A percentile compares a stretch with the other conserved stretches of the same genome.
phyloP scores from a whole-genome alignment of 2,797 vertebrate species.

The Manis javanica region DNA sequence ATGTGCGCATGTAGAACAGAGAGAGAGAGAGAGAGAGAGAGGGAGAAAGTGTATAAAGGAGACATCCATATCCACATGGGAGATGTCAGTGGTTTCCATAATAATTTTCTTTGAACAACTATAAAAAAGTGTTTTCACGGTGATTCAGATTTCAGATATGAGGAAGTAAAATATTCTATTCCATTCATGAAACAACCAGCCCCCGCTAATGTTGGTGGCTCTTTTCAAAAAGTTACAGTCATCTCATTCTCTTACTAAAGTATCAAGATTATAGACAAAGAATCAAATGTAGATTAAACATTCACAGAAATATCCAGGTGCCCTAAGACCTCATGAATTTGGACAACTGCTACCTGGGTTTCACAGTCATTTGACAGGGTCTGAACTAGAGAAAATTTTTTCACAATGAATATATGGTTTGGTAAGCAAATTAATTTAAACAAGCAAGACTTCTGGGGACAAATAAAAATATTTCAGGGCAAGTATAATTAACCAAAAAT shows the following conservation, averaged over 20 bases:
- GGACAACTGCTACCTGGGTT: slow-evolving; percentile 18
- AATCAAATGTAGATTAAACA: slow-evolving; percentile 39
- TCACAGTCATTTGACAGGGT: slow-evolving; percentile 24
- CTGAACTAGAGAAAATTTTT: slow-evolving; percentile 26
- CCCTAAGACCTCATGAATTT: slow-evolving; percentile 23
- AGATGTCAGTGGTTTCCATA: background rate
- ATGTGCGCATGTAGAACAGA: background rate
- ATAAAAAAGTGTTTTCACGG: slow-evolving; percentile 25
- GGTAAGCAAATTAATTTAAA: slow-evolving; percentile 49
- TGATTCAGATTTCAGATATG: slow-evolving; percentile 38
- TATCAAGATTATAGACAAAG: slow-evolving; percentile 28
- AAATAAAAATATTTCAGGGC: background rate
- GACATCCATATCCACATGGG: background rate
- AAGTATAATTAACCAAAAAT: background rate
- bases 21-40: background rate
- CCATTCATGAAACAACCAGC: background rate
- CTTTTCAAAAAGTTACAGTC: slow-evolving; percentile 41
- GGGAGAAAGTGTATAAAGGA: background rate
- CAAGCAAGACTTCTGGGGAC: background rate
- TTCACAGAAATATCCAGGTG: slow-evolving; percentile 7
- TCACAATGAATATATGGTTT: background rate
- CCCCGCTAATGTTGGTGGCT: background rate
- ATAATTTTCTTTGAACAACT: slow-evolving; percentile 17
- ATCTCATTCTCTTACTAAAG: background rate
- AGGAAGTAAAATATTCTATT: slow-evolving; percentile 55